Conservation (phyloP, 1,140 invertebrate genomes). For the Drosophila sp. region DNA sequence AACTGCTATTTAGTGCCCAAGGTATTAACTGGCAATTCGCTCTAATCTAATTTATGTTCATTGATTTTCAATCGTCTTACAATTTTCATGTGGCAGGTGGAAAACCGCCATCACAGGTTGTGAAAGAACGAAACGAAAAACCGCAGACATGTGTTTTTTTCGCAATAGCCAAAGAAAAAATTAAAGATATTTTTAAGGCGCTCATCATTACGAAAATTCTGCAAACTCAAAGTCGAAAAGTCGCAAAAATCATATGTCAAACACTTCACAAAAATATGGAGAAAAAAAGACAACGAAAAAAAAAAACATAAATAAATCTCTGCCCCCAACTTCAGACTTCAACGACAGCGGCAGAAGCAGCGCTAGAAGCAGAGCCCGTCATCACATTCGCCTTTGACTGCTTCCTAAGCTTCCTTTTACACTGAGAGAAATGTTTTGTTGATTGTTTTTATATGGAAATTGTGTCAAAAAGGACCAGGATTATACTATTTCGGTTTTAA, state of each 20-base stretch:
- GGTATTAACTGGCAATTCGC: slow-evolving; percentile 51
- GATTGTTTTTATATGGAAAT: too few species aligned
- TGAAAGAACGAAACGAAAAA: slow-evolving; percentile 60
- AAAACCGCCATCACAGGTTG: slow-evolving; percentile 51
- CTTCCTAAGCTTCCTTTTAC: slow-evolving; percentile 65
- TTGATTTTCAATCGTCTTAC: slow-evolving; percentile 56
- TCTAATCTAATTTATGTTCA: slow-evolving; percentile 75
- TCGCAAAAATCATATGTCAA: slow-evolving; percentile 78
- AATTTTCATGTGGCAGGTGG: slow-evolving; percentile 49
- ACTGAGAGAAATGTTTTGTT: background rate
- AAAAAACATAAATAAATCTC: slow-evolving; percentile 35
- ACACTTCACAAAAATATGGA: slow-evolving; percentile 43
- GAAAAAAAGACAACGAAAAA: slow-evolving; percentile 29
- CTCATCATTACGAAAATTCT: slow-evolving; percentile 77
- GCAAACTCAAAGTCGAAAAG: slow-evolving; percentile 68
- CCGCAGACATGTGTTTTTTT: slow-evolving; percentile 58
- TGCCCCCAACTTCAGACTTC: slow-evolving; percentile 17
- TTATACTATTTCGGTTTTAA: too few species aligned
- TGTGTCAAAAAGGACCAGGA: too few species aligned
- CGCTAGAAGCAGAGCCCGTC: slow-evolving; percentile 43
- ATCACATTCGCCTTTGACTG: slow-evolving; percentile 70
- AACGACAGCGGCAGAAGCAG: background rate
- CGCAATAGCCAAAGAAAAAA: slow-evolving; percentile 48
- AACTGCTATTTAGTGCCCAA: slow-evolving; percentile 71
- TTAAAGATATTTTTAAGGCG: slow-evolving; percentile 14